Evolutionary conservation across 2,888 invertebrate genomes (phyloP).

Genomic region (Spodoptera exigua): DNA sequence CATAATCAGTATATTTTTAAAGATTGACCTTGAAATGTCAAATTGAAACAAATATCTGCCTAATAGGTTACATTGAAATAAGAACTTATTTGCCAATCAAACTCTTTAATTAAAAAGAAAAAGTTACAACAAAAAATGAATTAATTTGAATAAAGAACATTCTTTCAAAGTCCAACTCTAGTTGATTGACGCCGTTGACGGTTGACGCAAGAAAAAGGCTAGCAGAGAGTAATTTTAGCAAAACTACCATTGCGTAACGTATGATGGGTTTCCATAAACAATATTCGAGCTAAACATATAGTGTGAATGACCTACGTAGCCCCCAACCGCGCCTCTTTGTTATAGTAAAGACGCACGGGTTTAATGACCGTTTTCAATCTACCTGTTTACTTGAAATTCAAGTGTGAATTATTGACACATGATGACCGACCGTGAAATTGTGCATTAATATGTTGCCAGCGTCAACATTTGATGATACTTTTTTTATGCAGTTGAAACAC

Average conservation of each 20-base stretch:
- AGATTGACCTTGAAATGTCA: slow-evolving; percentile 8
- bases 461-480: slow-evolving; percentile 14
- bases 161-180: slow-evolving; percentile 12
- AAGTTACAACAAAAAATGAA: not conserved
- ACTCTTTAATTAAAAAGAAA: slow-evolving; percentile 15
- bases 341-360: slow-evolving; percentile 57
- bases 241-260: slow-evolving; percentile 57
- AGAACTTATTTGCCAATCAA: not conserved
- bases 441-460: slow-evolving; percentile 40
- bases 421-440: slow-evolving; percentile 54
- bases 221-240: slow-evolving; percentile 43
- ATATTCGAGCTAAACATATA: slow-evolving; percentile 58
- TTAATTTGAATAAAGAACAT: slow-evolving; percentile 28
- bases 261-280: slow-evolving; percentile 61
- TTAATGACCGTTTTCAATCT: slow-evolving; percentile 61
- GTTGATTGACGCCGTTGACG: slow-evolving; percentile 17
- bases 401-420: slow-evolving; percentile 60
- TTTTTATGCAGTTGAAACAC: slow-evolving; percentile 7
- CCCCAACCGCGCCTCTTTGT: slow-evolving; percentile 64
- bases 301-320: slow-evolving; percentile 60
- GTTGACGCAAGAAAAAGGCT: slow-evolving; percentile 34
- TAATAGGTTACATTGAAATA: not conserved
- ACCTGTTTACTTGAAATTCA: slow-evolving; percentile 58
- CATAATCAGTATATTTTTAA: not conserved
- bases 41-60: not conserved